A percentile compares a stretch with the other conserved stretches of the same genome.
Conservation (phyloP, 2,113 vertebrate genomes). For the Proterorhinus semilunaris region DNA sequence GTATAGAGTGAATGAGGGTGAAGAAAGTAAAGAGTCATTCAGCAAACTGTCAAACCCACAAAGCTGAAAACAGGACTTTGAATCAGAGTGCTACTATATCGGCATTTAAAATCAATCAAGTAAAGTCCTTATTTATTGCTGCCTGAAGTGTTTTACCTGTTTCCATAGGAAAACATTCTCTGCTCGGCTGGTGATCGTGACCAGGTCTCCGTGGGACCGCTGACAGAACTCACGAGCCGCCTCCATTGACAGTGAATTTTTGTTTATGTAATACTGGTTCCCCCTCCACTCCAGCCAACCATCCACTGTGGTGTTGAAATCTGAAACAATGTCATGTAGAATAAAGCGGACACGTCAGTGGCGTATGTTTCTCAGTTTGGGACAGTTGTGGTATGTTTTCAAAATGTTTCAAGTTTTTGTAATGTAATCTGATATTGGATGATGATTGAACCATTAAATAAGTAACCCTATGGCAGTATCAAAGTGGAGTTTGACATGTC, state of each 20-base stretch:
- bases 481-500: too few species aligned
- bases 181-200: conserved; percentile 77
- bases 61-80: too few species aligned
- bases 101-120: too few species aligned
- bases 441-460: too few species aligned
- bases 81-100: too few species aligned
- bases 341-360: background rate
- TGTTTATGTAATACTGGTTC: conserved; percentile 84
- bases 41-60: too few species aligned
- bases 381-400: too few species aligned
- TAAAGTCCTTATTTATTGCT: background rate
- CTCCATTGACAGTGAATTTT: conserved; percentile 72
- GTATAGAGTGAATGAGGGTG: too few species aligned
- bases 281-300: conserved; percentile 84
- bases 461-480: too few species aligned
- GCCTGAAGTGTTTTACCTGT: conserved; percentile 65
- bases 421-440: background rate
- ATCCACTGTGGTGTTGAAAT: conserved; percentile 77
- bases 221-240: conserved; percentile 83
- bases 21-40: too few species aligned
- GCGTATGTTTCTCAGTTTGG: too few species aligned
- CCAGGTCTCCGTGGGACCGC: conserved; percentile 83
- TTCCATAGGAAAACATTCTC: conserved; percentile 88
- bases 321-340: conserved; percentile 63
- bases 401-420: too few species aligned